phyloP scores from a whole-genome alignment of 2,113 vertebrate genomes.

The human region DNA sequence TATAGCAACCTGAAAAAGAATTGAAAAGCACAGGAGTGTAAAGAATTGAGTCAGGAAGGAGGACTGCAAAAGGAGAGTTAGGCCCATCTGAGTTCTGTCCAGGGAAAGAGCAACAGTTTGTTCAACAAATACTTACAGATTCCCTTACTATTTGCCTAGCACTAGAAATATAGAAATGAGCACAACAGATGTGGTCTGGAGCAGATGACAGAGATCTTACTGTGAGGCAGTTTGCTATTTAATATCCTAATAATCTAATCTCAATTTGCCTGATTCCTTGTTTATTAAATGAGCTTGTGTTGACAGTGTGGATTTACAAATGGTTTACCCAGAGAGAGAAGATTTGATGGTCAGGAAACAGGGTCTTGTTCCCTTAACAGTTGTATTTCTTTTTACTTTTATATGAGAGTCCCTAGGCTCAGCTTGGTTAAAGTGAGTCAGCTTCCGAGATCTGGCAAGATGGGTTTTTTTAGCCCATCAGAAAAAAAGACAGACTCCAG shows the following conservation, averaged over 20 bases:
- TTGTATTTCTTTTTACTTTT: neutral
- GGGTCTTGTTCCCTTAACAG: neutral
- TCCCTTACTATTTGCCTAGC: neutral
- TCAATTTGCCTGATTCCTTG: neutral
- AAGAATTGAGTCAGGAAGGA: neutral
- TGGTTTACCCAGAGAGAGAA: neutral
- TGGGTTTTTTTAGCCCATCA: neutral
- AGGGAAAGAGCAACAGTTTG: neutral
- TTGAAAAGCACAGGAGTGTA: neutral
- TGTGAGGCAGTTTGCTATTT: neutral
- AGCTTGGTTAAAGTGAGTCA: neutral
- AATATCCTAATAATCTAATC: neutral
- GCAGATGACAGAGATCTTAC: neutral
- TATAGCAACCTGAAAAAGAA: neutral
- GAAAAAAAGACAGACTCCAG: neutral
- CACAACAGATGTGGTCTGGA: neutral
- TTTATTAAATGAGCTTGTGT: neutral
- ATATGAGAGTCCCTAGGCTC: neutral
- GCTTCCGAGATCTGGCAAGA: conserved; percentile 1
- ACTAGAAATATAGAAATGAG: neutral
- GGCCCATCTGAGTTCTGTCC: neutral
- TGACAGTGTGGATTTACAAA: neutral
- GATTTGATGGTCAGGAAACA: neutral
- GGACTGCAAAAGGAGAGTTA: neutral
- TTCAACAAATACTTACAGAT: neutral